Base-by-base conservation (phyloP, 1,140 invertebrate genomes). In the Hirudo medicinalis region DNA sequence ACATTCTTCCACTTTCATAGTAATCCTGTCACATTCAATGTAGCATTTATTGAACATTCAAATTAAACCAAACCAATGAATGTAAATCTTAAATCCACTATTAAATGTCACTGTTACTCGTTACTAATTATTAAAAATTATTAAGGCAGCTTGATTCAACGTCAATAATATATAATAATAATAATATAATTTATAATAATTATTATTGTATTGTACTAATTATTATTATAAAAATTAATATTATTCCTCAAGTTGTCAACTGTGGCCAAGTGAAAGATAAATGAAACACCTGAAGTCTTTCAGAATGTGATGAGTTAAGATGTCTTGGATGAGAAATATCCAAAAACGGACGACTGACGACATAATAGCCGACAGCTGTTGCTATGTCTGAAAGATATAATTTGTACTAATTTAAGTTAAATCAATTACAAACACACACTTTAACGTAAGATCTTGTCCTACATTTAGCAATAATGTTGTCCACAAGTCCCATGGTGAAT, bases 401-500 rank as follows among this genome's bases (percentile, higher is more conserved):
- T 25, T 11, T 5, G 19, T n/a, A 25, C 19, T 15, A 22, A 63
- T 63, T 63, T 32, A 55, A 71, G n/a, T 19, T 49, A 49, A 49
- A 15, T 49, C 43, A 49, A 49, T 9, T 49, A 49, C 43, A 49
- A 49, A 49, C 2, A 49, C 43, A 49, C 43, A 11, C 4, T 5
- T 49, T 5, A 49, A 49, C 6, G 32, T 36, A 36, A 49, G 13
- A 49, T 49, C 0, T 54, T 36, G 72, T 86, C 89, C 87, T 85
- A 93, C 91, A 98, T 86, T 97, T 97, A 27, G 91, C 94, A 72
- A 98, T 85, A 71, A 98, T 90, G 81, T 97, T 98, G 81, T 99
- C 95, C 32, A 97, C 81, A 76, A 95, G 88, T 67, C 94, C 94
- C 88, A 98, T 94, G 17, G 87, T 85, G 60, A 96, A 90, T 75